Evolutionary conservation across 2,888 invertebrate species (phyloP), one percentile per base, ranked within the genome.

Genomic region (Phyllotreta striolata): DNA sequence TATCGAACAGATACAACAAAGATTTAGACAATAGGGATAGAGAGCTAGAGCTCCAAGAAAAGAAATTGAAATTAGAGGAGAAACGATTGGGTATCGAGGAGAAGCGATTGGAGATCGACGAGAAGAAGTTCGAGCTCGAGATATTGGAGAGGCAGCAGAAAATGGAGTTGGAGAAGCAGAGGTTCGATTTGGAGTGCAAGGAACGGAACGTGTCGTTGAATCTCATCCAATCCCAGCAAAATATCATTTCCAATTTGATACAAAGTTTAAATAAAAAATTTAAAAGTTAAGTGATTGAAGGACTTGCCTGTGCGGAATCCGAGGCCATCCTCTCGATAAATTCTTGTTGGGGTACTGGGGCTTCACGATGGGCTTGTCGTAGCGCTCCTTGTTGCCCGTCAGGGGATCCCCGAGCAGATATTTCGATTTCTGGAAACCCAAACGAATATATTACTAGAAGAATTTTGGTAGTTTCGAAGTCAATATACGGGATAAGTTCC

Each of bases 251-350:
- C 24, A 10, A 9, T 8, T 46, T 10, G 9, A 9, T 35, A 43
- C 9, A n/a, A 41, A n/a, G n/a, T n/a, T 41, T 41, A 10, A 41
- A 41, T 9, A 41, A 41, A 41, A 41, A 51, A 14, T 10, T 12
- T 52, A 13, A 13, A 12, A 24, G n/a, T 40, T 46, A 14, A n/a
- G 9, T 41, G 4, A 41, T 1, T 5, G 10, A n/a, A 41, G 34
- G 5, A 75, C 75, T 73, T 75, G 79, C 80, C 70, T 72, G 70
- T 78, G 70, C 7, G 78, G 77, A 6, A 79, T 75, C 56, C 70
- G 67, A 61, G 74, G 74, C 9, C 68, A 70, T 8, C 69, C 63
- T 49, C 65, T 70, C 8, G 74, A 72, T 7, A 78, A 54, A 61
- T 73, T 67, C 68, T 74, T 74, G 35, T 66, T 69, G 1, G 75